These are phyloP conservation scores for Drosophila burlai DNA, from an alignment of 1,140 invertebrate genomes.

Conservation along the genomic window DNA sequence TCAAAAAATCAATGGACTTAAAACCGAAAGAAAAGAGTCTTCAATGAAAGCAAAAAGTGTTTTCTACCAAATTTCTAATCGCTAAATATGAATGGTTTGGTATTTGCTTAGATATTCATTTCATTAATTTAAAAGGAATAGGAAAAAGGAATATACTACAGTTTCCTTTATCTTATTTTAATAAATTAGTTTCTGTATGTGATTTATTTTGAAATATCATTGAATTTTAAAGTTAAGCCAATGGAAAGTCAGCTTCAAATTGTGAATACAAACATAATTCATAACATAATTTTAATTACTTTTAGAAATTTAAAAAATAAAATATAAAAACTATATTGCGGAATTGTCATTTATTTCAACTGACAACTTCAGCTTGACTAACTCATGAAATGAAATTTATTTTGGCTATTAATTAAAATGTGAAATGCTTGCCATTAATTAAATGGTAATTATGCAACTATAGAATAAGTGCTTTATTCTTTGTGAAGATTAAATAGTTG, in stretches of 20 bases:
- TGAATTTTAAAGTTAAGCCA: not conserved
- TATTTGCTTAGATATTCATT: not conserved
- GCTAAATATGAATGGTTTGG: not conserved
- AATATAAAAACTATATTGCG: not conserved
- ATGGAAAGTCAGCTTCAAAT: no score
- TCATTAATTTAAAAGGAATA: not conserved
- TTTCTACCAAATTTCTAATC: not conserved
- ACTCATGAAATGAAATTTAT: constrained; percentile 1
- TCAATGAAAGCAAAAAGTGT: not conserved
- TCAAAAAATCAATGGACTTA: constrained; percentile 10
- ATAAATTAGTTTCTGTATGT: not conserved
- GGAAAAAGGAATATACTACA: no score
- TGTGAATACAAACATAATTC: no score
- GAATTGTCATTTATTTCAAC: not conserved
- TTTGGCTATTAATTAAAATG: constrained; percentile 9
- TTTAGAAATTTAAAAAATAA: not conserved
- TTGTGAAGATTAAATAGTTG: not conserved
- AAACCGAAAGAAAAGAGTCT: not conserved
- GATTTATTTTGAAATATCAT: not conserved
- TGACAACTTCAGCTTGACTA: constrained; percentile 6
- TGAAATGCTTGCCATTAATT: constrained; percentile 16
- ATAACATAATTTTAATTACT: not conserved
- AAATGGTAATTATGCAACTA: constrained; percentile 18
- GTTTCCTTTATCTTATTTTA: no score
- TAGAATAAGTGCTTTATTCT: not conserved